A percentile compares a stretch with the other conserved stretches of the same genome.
These are phyloP conservation scores for Talpa occidentalis DNA, from an alignment of 2,113 vertebrate genomes.

Conservation along the genomic window DNA sequence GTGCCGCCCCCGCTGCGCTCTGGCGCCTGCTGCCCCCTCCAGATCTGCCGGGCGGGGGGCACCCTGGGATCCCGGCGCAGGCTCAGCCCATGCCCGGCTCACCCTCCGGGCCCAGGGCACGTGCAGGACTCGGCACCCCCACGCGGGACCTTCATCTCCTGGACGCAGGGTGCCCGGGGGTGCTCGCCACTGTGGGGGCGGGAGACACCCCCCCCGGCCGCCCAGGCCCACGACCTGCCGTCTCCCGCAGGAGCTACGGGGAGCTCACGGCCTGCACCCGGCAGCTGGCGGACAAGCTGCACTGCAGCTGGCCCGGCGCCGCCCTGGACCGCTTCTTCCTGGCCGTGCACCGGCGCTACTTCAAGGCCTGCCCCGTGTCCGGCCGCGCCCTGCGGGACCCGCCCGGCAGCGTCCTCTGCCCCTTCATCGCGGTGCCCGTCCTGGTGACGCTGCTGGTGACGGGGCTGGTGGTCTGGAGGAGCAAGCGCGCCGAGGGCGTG, in stretches of 20 bases:
- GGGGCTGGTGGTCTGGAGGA: slow-evolving; percentile 94
- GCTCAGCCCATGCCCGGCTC: too few relatives aligned
- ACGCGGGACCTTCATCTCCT: too few relatives aligned
- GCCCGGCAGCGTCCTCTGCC: slow-evolving; percentile 90
- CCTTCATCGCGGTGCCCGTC: slow-evolving; percentile 93
- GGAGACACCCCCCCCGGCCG: too few relatives aligned
- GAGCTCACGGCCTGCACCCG: slow-evolving; percentile 94
- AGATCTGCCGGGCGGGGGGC: too few relatives aligned
- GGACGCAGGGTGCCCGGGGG: too few relatives aligned
- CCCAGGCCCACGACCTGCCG: too few relatives aligned
- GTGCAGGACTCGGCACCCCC: too few relatives aligned
- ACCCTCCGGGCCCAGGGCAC: too few relatives aligned
- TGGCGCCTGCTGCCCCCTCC: too few relatives aligned
- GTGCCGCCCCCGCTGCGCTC: too few relatives aligned
- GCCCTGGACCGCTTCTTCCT: slow-evolving; percentile 95
- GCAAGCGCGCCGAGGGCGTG: slow-evolving; percentile 93
- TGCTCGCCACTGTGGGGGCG: too few relatives aligned
- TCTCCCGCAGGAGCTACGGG: slow-evolving; percentile 87
- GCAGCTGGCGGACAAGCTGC: slow-evolving; percentile 86
- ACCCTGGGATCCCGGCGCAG: too few relatives aligned
- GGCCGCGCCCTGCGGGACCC: slow-evolving; percentile 92
- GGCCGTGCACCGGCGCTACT: slow-evolving; percentile 91
- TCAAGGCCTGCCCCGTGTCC: slow-evolving; percentile 90
- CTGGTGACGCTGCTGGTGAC: slow-evolving; percentile 94
- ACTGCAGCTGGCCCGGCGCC: slow-evolving; percentile 95